Evolutionary conservation across 2,888 invertebrate genomes (phyloP).

Genomic region (Lepidocyrtinus sp.): DNA sequence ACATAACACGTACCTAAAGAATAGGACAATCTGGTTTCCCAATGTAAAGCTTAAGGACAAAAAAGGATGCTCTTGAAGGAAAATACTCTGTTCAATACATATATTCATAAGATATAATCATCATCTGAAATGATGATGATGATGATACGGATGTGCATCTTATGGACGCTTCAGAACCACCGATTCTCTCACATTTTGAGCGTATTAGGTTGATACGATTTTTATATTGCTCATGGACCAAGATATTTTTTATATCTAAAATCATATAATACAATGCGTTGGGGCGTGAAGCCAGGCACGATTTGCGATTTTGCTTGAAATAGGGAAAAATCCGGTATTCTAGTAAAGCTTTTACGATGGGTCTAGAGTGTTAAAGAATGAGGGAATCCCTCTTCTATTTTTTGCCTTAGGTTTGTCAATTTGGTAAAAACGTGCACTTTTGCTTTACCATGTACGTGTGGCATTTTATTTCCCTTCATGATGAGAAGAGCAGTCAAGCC

Average conservation of each 20-base stretch:
- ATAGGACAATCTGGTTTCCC: background rate
- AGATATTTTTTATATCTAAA: background rate
- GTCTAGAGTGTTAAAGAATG: background rate
- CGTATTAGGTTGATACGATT: background rate
- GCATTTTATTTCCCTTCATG: background rate
- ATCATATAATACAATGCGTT: conserved; percentile 32
- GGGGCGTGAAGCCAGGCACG: conserved; percentile 46
- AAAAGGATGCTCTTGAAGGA: conserved; percentile 1
- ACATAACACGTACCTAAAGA: background rate
- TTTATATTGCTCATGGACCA: background rate
- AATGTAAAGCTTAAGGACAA: background rate
- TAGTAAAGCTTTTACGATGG: background rate
- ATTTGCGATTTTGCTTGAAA: conserved; percentile 42
- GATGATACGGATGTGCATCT: background rate
- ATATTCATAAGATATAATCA: conserved; percentile 18
- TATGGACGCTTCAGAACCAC: background rate
- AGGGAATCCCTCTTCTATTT: background rate
- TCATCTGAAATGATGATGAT: background rate
- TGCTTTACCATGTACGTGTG: background rate
- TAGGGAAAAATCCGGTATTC: conserved; percentile 20
- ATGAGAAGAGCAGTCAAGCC: background rate
- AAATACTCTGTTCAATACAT: conserved; percentile 8
- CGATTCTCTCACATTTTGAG: background rate
- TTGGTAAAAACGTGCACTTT: conserved; percentile 43
- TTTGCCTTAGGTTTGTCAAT: conserved; percentile 54